Evolutionary conservation across 2,888 invertebrate species (phyloP).

Genomic region (Cephus pulcher): DNA sequence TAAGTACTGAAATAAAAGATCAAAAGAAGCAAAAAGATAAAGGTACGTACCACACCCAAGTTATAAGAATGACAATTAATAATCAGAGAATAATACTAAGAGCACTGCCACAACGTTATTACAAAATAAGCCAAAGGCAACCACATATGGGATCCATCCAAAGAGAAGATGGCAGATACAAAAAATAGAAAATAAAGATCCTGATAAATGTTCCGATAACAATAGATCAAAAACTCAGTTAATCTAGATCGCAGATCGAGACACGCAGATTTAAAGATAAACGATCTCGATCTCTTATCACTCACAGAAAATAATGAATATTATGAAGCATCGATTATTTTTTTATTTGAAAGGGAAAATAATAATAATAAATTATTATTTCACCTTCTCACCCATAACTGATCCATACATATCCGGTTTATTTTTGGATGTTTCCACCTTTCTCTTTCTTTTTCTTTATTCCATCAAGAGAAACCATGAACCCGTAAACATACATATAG

Average conservation of each 20-base stretch:
- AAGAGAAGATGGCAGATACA: background rate
- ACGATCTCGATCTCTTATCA: background rate
- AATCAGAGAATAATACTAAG: background rate
- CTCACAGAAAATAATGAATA: background rate
- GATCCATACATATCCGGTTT: background rate
- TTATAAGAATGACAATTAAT: background rate
- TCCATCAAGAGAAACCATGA: slow-evolving; percentile 13
- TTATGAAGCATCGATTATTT: background rate
- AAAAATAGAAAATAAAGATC: background rate
- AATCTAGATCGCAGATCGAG: background rate
- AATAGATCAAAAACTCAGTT: background rate
- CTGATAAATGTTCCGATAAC: background rate
- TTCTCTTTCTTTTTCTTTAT: background rate
- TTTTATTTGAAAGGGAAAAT: background rate
- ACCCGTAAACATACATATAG: slow-evolving; percentile 12
- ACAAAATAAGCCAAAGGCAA: background rate
- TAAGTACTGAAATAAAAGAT: background rate
- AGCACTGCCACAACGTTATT: background rate
- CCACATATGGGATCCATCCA: background rate
- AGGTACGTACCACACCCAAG: background rate
- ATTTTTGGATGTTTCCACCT: background rate
- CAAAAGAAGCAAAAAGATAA: background rate
- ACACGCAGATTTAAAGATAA: background rate
- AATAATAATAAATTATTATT: background rate
- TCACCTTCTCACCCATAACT: background rate